A percentile compares a stretch with the other conserved stretches of the same genome.
Evolutionary conservation across 2,888 invertebrate genomes (phyloP).

Genomic region (Sminthurides aquaticus): DNA sequence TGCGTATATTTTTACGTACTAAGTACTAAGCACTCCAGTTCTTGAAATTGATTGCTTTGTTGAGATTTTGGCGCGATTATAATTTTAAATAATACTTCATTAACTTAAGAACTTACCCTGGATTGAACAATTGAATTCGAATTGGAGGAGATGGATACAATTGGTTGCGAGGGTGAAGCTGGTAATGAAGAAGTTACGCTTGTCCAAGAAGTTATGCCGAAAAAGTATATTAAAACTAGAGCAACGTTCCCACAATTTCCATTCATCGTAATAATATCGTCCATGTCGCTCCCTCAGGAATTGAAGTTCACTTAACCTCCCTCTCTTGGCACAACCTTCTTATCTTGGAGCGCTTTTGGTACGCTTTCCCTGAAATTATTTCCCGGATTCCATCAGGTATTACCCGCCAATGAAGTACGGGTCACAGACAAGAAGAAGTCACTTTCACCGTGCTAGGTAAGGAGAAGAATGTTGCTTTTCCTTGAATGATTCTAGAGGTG

Average conservation of each 20-base stretch:
- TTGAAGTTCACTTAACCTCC: too few relatives aligned
- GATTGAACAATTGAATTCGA: too few relatives aligned
- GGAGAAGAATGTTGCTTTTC: neutral
- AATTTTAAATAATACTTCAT: too few relatives aligned
- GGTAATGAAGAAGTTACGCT: constrained; percentile 20
- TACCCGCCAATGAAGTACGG: neutral
- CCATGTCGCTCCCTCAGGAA: neutral
- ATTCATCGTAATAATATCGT: constrained; percentile 1
- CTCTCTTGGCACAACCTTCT: constrained; percentile 1
- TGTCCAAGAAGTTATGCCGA: constrained; percentile 17
- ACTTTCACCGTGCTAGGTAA: neutral
- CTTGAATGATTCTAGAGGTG: too few relatives aligned
- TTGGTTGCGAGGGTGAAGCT: constrained; percentile 4
- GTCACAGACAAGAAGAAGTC: neutral
- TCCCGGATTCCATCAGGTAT: too few relatives aligned
- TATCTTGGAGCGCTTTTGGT: neutral
- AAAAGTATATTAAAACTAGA: constrained; percentile 10
- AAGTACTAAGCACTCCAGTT: too few relatives aligned
- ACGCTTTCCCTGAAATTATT: too few relatives aligned
- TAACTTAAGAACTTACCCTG: too few relatives aligned
- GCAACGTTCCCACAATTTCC: neutral
- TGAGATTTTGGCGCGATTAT: too few relatives aligned
- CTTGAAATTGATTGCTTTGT: too few relatives aligned
- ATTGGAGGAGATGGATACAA: too few relatives aligned
- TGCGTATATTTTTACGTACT: too few relatives aligned